phyloP scores from a whole-genome alignment of 1,140 invertebrate species.

The Bursaphelenchus mucronatus region DNA sequence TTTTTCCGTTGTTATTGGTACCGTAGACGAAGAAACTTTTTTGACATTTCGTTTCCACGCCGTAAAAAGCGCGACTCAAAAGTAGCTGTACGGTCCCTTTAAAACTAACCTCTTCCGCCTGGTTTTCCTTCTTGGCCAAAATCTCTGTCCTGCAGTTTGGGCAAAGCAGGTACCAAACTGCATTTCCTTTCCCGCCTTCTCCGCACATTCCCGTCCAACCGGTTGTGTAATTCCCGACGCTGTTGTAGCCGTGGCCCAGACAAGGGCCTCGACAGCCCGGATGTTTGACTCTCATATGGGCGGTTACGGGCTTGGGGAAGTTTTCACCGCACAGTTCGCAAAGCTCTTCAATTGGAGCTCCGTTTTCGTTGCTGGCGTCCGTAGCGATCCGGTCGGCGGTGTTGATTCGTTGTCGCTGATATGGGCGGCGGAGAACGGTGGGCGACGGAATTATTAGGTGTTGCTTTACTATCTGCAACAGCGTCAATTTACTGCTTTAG shows the following conservation, averaged over 20 bases:
- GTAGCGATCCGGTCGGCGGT: conserved; percentile 8
- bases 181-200: conserved; percentile 75
- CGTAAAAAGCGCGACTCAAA: too few species aligned
- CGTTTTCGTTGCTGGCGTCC: conserved; percentile 56
- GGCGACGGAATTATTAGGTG: conserved; percentile 25
- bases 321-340: conserved; percentile 81
- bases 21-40: too few species aligned
- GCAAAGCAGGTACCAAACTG: conserved; percentile 85
- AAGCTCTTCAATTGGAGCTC: conserved; percentile 46
- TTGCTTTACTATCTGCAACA: conserved; percentile 15
- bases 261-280: conserved; percentile 81
- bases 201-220: conserved; percentile 84
- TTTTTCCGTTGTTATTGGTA: too few species aligned
- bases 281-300: conserved; percentile 83
- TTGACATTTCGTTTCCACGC: too few species aligned
- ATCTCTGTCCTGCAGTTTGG: conserved; percentile 80
- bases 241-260: conserved; percentile 82
- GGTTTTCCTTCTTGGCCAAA: conserved; percentile 63
- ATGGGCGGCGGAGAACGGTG: neutral
- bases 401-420: neutral
- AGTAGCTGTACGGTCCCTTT: conserved; percentile 4
- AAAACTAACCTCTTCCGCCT: conserved; percentile 57
- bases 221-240: conserved; percentile 75
- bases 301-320: conserved; percentile 76
- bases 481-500: neutral